Evolutionary conservation across 2,888 invertebrate genomes (phyloP), one percentile per base, ranked within the genome.

Genomic region (Panzeria rudis): DNA sequence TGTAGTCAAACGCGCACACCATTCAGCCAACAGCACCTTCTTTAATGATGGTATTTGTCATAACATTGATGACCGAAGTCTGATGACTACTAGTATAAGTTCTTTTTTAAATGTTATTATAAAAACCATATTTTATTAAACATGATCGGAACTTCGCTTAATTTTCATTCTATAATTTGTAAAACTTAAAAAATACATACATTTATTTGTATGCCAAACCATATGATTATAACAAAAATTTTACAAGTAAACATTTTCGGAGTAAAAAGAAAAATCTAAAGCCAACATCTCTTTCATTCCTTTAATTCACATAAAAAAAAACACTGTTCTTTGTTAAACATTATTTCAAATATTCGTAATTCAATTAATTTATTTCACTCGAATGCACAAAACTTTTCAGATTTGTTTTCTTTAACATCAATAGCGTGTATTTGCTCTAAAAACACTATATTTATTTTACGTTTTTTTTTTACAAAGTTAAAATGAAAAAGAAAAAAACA

Each of bases 331-430:
- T 64, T 69, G 13, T 59, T 52, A 29, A 66, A 78, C 68, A 44
- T 47, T 17, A 59, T 77, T 82, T 77, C 64, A 64, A 77, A 66
- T 72, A 64, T 61, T 50, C 59, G 68, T 61, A 68, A 61, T 56
- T 15, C 61, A 81, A 81, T 85, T 85, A 73, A 81, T 82, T 81
- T 78, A 81, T 73, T 81, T 81, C 69, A 78, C 62, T 85, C 52
- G 54, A 66, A 13, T 69, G 15, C 50, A 69, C 69, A 54, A 47
- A 73, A 77, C 61, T 81, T 72, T 68, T 25, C 32, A 7, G 54
- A 84, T 72, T 77, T 81, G 38, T 81, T 73, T 77, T 72, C 61
- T 50, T 80, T 68, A 77, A 41, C 72, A 62, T 44, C 50, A 61
- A 68, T 32, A 52, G 44, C 8, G 50, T 68, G 66, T 9, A 61